These are phyloP conservation scores for Drosophila kanapiae DNA, from an alignment of 1,140 invertebrate species.

Conservation along the genomic window DNA sequence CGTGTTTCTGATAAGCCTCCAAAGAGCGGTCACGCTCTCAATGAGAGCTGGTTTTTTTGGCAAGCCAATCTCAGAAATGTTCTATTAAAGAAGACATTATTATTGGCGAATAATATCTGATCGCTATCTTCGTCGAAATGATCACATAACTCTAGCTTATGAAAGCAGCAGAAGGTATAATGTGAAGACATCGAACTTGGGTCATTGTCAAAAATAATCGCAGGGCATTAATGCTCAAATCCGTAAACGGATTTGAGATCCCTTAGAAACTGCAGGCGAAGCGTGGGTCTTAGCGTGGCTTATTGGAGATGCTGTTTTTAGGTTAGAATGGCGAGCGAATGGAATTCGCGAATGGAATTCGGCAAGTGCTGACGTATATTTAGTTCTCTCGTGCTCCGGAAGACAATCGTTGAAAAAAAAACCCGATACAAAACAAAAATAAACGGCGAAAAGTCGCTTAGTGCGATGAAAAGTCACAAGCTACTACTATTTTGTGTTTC, in stretches of 20 bases:
- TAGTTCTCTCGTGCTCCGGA: too few relatives aligned
- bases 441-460: too few relatives aligned
- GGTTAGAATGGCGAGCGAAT: too few relatives aligned
- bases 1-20: conserved; percentile 48
- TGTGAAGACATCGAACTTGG: conserved; percentile 87
- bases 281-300: too few relatives aligned
- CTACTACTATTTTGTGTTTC: too few relatives aligned
- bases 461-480: too few relatives aligned
- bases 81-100: conserved; percentile 85
- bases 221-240: conserved; percentile 91
- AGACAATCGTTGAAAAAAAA: too few relatives aligned
- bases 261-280: too few relatives aligned
- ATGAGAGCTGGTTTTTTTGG: conserved; percentile 64
- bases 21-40: conserved; percentile 47
- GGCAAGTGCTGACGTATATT: too few relatives aligned
- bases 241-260: conserved; percentile 95
- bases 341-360: too few relatives aligned
- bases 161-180: conserved; percentile 96
- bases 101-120: conserved; percentile 79
- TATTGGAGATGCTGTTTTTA: too few relatives aligned
- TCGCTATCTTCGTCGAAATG: neutral
- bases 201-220: conserved; percentile 89
- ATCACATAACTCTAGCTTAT: conserved; percentile 87
- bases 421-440: too few relatives aligned
- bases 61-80: conserved; percentile 90